phyloP scores from a whole-genome alignment of 2,797 vertebrate genomes.

The Melopsittacus undulatus region DNA sequence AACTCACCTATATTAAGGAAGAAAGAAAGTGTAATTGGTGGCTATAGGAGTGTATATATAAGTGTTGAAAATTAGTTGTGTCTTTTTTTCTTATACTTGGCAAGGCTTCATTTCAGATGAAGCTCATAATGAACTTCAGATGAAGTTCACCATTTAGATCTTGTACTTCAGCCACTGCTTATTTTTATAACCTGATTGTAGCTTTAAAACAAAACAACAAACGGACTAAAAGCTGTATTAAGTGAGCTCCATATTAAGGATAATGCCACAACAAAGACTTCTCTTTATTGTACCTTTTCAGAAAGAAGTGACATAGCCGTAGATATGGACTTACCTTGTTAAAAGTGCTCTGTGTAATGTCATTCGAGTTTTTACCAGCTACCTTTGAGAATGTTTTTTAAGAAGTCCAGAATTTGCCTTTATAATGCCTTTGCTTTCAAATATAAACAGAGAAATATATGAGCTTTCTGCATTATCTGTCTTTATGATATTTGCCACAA shows the following conservation, averaged over 20 bases:
- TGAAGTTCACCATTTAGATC: neutral
- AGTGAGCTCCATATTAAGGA: neutral
- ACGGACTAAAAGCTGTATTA: neutral
- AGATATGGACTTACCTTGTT: neutral
- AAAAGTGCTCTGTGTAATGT: neutral
- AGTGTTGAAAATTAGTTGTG: neutral
- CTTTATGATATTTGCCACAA: neutral
- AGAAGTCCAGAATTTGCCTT: neutral
- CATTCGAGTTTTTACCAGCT: neutral
- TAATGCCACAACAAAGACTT: neutral
- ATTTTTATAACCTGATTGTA: neutral
- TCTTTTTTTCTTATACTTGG: neutral
- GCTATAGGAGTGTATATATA: neutral
- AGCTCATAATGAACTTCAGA: neutral
- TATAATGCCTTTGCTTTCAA: neutral
- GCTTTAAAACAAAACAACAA: neutral
- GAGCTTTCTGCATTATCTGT: neutral
- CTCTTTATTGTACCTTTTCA: neutral
- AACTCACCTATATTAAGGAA: neutral
- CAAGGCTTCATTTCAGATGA: neutral
- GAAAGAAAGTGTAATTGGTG: neutral
- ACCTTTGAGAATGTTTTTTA: neutral
- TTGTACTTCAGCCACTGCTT: neutral
- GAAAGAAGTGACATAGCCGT: neutral
- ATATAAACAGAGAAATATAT: neutral